Conservation (phyloP, 2,888 invertebrate species). For the Eilema caniola region DNA sequence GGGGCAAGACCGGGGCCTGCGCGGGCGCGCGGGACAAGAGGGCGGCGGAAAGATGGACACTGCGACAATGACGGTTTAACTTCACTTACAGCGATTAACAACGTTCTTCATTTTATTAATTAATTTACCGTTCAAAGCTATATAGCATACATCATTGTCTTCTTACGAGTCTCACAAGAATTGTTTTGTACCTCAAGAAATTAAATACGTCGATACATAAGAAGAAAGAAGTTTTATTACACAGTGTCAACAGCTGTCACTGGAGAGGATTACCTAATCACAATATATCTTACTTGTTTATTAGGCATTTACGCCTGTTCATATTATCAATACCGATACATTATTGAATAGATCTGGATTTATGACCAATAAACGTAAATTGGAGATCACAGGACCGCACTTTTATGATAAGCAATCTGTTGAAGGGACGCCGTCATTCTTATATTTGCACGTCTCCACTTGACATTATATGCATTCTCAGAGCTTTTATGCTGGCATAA, state of each 20-base stretch:
- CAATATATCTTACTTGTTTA: constrained; percentile 35
- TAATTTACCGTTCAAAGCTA: too few species aligned
- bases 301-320: constrained; percentile 72
- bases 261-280: constrained; percentile 14
- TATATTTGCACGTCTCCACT: constrained; percentile 67
- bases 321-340: constrained; percentile 75
- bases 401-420: constrained; percentile 84
- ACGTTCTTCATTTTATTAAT: too few species aligned
- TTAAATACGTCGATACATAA: too few species aligned
- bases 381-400: constrained; percentile 82
- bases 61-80: too few species aligned
- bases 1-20: too few species aligned
- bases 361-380: constrained; percentile 81
- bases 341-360: constrained; percentile 77
- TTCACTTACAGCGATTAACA: too few species aligned
- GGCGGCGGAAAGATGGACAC: too few species aligned
- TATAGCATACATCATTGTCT: too few species aligned
- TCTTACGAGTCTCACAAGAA: too few species aligned
- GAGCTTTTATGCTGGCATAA: constrained; percentile 80
- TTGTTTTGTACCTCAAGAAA: too few species aligned
- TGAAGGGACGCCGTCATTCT: constrained; percentile 60
- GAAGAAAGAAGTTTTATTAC: too few species aligned
- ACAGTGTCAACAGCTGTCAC: constrained; percentile 20
- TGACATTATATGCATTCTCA: constrained; percentile 79
- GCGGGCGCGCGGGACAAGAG: too few species aligned